Conservation (phyloP, 2,113 vertebrate genomes). For the Aix galericulata region DNA sequence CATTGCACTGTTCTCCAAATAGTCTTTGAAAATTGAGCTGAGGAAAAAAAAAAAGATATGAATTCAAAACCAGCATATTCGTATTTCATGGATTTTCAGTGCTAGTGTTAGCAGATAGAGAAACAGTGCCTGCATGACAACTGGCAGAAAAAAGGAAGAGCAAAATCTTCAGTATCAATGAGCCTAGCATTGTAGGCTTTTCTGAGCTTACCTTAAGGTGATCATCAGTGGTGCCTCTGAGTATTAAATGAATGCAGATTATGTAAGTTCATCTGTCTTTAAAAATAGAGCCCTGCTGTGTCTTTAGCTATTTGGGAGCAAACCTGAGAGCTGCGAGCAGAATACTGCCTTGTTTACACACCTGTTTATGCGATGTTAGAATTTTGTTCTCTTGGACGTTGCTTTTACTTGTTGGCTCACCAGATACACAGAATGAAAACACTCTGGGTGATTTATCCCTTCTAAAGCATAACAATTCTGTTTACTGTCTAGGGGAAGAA, state of each 20-base stretch:
- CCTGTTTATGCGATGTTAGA: not conserved
- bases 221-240: not conserved
- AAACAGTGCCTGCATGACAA: not conserved
- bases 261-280: not conserved
- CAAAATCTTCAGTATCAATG: not conserved
- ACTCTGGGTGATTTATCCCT: not conserved
- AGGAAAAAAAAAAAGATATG: no score
- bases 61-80: not conserved
- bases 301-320: not conserved
- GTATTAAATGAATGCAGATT: not conserved
- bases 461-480: not conserved
- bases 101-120: not conserved
- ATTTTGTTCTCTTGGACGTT: not conserved
- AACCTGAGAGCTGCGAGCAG: not conserved
- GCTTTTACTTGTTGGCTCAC: not conserved
- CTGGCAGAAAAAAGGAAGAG: not conserved
- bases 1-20: not conserved
- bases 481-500: not conserved
- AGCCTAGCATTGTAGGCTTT: not conserved
- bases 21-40: not conserved
- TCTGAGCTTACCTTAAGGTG: not conserved
- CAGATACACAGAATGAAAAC: not conserved
- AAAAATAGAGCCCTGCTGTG: not conserved
- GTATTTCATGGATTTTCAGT: not conserved
- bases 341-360: not conserved